Evolutionary conservation across 2,113 vertebrate genomes (phyloP).

Genomic region (Myiopsitta monachus): DNA sequence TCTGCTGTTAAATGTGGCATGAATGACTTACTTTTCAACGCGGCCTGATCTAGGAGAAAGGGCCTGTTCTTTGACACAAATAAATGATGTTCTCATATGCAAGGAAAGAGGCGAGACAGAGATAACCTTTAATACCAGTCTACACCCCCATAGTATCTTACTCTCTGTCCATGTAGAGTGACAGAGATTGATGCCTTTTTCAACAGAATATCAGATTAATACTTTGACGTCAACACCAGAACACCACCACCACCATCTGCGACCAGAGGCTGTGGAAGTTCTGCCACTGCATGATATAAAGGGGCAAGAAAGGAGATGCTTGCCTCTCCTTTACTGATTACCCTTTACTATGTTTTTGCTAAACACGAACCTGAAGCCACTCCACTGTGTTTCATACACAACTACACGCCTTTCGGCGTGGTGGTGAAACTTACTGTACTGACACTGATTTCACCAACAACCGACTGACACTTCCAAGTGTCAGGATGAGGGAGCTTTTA

Average conservation of each 20-base stretch:
- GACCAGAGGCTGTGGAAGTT: neutral
- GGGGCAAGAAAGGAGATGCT: neutral
- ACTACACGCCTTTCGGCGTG: no score
- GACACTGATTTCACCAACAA: neutral
- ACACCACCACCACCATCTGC: neutral
- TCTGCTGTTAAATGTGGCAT: neutral
- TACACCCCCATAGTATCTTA: neutral
- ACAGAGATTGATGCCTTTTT: neutral
- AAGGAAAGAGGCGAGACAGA: neutral
- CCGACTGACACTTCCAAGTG: neutral
- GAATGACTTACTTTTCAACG: neutral
- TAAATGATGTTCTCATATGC: neutral
- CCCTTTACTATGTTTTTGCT: neutral
- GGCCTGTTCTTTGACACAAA: neutral
- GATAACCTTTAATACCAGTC: neutral
- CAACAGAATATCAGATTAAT: neutral
- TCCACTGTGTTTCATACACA: neutral
- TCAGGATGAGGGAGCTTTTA: neutral
- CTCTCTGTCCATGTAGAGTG: neutral
- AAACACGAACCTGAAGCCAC: accelerated
- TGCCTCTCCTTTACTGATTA: neutral
- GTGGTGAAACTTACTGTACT: neutral
- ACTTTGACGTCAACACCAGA: neutral
- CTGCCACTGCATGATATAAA: neutral
- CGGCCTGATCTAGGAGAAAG: neutral